These are phyloP conservation scores for Anarsia innoxiella DNA, from an alignment of 2,888 invertebrate genomes.

Conservation along the genomic window DNA sequence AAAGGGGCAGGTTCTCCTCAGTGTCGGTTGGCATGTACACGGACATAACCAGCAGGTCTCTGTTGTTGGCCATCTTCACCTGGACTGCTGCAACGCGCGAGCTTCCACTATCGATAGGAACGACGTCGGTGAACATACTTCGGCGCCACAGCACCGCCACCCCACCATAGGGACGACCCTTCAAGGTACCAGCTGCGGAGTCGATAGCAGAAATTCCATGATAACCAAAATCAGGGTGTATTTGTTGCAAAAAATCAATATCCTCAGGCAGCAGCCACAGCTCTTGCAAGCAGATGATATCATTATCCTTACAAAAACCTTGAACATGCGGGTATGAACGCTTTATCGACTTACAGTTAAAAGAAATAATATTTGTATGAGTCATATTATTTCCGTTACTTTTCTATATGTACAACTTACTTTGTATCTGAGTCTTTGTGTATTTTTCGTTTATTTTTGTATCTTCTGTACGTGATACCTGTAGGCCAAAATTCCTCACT, in stretches of 20 bases:
- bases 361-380: slow-evolving; percentile 4
- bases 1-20: slow-evolving; percentile 2
- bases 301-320: not conserved
- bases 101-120: not conserved
- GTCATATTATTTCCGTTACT: too few relatives aligned
- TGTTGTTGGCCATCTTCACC: not conserved
- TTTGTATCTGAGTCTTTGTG: not conserved
- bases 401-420: too few relatives aligned
- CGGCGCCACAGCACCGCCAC: slow-evolving; percentile 1
- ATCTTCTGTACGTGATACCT: not conserved
- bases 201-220: slow-evolving; percentile 3
- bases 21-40: slow-evolving; percentile 8
- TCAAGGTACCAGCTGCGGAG: not conserved
- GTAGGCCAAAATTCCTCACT: slow-evolving; percentile 1
- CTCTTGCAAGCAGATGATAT: slow-evolving; percentile 8
- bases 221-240: slow-evolving; percentile 1
- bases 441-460: not conserved
- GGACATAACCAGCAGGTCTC: not conserved
- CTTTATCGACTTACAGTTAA: slow-evolving; percentile 12
- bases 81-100: not conserved
- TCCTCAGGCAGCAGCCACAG: slow-evolving; percentile 8
- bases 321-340: slow-evolving; percentile 5
- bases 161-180: slow-evolving; percentile 5
- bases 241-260: not conserved
- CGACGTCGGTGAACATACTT: not conserved